Base-by-base conservation (phyloP, 2,797 vertebrate species). In the Morus bassanus region DNA sequence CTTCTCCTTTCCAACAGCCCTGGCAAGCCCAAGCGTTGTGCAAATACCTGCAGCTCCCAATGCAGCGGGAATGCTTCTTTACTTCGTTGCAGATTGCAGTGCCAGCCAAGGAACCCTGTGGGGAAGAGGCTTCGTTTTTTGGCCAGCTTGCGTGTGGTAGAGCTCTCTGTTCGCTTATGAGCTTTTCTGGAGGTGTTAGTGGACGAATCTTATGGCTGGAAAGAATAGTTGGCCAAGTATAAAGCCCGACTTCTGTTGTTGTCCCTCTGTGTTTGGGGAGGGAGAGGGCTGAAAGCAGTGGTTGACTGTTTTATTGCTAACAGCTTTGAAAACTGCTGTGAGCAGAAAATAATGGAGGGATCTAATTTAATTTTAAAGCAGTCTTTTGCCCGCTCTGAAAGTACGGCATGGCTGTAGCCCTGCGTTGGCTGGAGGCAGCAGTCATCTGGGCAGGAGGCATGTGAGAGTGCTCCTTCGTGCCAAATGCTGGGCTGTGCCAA, bases 41-140 rank as follows among this genome's bases (percentile, higher is more conserved):
- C 35, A 69, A 90, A 86, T 90, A 72, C 83, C 94, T 89, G 70
- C 74, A 56, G 59, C 59, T 87, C 88, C 60, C 5, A 3, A 5
- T 73, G 56, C n/a, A 41, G 15, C 1, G 2, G 30, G 33, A 57
- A 6, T 0, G 1, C 53, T 70, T 35, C 79, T 74, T 74, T 53
- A 18, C 12, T 19, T 79, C 1, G 0, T 45, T 65, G 43, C 30
- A 37, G n/a, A 24, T 69, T 43, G 43, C 19, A 15, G 8, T 0
- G 0, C 41, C 37, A 72, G 78, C 88, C 41, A 35, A 88, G 76
- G 84, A 89, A 7, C 48, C 43, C 67, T 23, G 33, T 73, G 91
- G 90, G 70, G 50, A 90, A 64, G 22, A 74, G 85, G 21, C 85
- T 76, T 45, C 4, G 0, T 28, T 89, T 54, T 64, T 70, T 82